These are phyloP conservation scores for Brachyptera putata DNA, from an alignment of 2,888 invertebrate species.

Conservation along the genomic window DNA sequence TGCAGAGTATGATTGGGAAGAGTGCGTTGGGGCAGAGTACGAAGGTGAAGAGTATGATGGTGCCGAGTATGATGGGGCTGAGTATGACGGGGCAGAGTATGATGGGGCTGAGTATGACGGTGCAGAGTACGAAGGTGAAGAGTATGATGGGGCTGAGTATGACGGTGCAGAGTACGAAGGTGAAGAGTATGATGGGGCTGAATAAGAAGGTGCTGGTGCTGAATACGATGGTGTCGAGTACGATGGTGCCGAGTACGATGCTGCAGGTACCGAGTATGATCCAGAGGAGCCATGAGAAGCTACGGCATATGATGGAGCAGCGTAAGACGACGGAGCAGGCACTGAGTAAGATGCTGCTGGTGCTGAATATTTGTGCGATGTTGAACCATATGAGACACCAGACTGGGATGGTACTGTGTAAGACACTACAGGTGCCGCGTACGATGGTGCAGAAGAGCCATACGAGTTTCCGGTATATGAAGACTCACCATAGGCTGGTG, in stretches of 20 bases:
- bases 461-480: background rate
- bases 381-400: background rate
- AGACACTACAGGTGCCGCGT: background rate
- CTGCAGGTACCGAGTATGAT: too few relatives aligned
- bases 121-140: too few relatives aligned
- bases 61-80: too few relatives aligned
- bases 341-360: background rate
- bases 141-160: background rate
- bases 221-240: background rate
- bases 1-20: background rate
- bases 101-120: too few relatives aligned
- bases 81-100: too few relatives aligned
- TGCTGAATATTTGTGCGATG: too few relatives aligned
- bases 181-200: background rate
- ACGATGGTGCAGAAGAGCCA: background rate
- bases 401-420: background rate
- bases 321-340: background rate
- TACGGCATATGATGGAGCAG: background rate
- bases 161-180: background rate
- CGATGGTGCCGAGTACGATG: background rate
- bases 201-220: background rate
- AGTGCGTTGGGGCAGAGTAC: background rate
- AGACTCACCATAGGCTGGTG: background rate
- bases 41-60: background rate
- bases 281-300: background rate